Evolutionary conservation across 1,140 invertebrate species (phyloP), one percentile per base, ranked within the genome.

Genomic region (Ladona fulva): DNA sequence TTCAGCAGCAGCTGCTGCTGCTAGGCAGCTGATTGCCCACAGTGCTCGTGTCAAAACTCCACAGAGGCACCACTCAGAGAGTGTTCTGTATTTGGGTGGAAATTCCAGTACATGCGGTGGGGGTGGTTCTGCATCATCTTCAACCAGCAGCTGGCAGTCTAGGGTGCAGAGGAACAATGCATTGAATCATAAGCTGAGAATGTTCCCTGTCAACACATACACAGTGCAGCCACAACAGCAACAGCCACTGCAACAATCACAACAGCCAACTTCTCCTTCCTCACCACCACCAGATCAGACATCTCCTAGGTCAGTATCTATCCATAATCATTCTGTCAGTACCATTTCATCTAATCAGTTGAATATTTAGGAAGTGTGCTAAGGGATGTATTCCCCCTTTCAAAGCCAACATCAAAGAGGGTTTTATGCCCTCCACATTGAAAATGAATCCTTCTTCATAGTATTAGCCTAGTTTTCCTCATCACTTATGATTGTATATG

Each of bases 61-160:
- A 7, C 92, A 94, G 84, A 87, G 92, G 79, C 93, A 94, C 83
- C 89, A 93, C 80, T 93, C 92, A 6, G 93, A 94, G 83, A 93
- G 92, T 82, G 91, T 94, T 11, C 83, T 93, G 16, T 93, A 93
- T 81, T 86, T 92, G 80, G 87, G 89, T 78, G 75, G 76, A 78
- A 25, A 8, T 52, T 14, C 74, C n/a, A 59, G 25, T 11, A 1
- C 74, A 75, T 74, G 24, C 78, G 37, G 73, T 76, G 42, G 44
- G 37, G 74, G 59, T 12, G n/a, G 44, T 12, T 73, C 76, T 59
- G 42, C 78, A 25, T 44, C 66, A 24, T 25, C 44, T 59, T 42
- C 73, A 25, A 77, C 79, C 75, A 52, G 78, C 77, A 78, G 77
- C 22, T 76, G 74, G 76, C 77, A 79, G 77, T 81, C 83, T 74